Conservation (phyloP, 2,888 invertebrate genomes). For the Neria commutata region DNA sequence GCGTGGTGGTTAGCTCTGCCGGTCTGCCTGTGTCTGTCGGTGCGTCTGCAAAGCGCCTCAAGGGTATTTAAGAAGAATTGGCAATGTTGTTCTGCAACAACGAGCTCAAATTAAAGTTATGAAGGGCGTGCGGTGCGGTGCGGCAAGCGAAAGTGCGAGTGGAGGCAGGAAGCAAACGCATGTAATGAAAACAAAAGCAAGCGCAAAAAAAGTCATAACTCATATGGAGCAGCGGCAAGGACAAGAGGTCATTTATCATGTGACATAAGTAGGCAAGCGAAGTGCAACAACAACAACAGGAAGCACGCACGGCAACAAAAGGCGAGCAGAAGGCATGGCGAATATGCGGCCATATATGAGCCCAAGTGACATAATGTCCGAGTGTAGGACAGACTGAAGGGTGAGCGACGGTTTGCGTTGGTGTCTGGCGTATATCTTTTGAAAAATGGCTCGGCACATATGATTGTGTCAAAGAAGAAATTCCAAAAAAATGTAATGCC, state of each 20-base stretch:
- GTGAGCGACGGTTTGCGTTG: background rate
- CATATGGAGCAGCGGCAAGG: slow-evolving; percentile 32
- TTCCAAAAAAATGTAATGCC: background rate
- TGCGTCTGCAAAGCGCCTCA: slow-evolving; percentile 30
- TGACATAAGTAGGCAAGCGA: slow-evolving; percentile 35
- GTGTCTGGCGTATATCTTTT: slow-evolving; percentile 2
- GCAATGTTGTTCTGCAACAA: slow-evolving; percentile 34
- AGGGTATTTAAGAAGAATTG: slow-evolving; percentile 40
- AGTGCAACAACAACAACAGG: slow-evolving; percentile 9
- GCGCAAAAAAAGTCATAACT: slow-evolving; percentile 39
- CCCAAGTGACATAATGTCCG: slow-evolving; percentile 26
- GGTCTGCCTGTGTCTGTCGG: slow-evolving; percentile 26
- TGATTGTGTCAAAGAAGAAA: slow-evolving; percentile 16
- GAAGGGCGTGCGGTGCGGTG: too few relatives aligned
- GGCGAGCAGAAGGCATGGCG: slow-evolving; percentile 1
- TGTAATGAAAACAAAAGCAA: slow-evolving; percentile 16
- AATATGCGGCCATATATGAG: slow-evolving; percentile 13
- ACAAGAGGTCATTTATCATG: slow-evolving; percentile 44
- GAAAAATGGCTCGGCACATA: slow-evolving; percentile 17
- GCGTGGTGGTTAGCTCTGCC: too few relatives aligned
- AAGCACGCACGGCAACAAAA: too few relatives aligned
- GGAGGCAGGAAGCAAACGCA: slow-evolving; percentile 11
- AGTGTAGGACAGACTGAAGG: background rate
- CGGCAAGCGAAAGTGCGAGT: slow-evolving; percentile 20
- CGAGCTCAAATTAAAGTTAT: slow-evolving; percentile 27